Evolutionary conservation across 2,113 vertebrate species (phyloP).

Genomic region (Archocentrus centrarchus): DNA sequence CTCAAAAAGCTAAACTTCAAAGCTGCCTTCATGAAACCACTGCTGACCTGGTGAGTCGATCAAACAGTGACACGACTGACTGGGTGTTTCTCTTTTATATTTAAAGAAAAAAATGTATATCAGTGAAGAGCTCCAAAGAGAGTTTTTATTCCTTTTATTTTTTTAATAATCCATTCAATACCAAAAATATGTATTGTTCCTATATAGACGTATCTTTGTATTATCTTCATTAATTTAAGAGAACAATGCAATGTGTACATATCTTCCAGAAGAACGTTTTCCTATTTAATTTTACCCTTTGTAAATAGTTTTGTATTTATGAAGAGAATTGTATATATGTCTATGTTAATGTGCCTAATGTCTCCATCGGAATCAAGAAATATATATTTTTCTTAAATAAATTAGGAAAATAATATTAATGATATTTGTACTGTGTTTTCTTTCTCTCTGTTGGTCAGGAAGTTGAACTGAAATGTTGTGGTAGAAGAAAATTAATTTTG

Average conservation of each 20-base stretch:
- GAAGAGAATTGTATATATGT: constrained; percentile 82
- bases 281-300: constrained; percentile 79
- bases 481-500: not conserved
- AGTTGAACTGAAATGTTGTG: not conserved
- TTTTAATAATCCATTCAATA: constrained; percentile 60
- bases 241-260: constrained; percentile 81
- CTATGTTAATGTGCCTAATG: constrained; percentile 65
- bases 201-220: constrained; percentile 51
- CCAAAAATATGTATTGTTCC: constrained; percentile 74
- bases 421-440: not conserved
- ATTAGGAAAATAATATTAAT: constrained; percentile 58
- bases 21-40: not conserved
- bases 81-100: not conserved
- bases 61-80: not conserved
- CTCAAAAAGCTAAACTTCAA: constrained; percentile 8
- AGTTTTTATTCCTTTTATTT: not conserved
- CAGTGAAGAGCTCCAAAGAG: constrained; percentile 36
- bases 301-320: constrained; percentile 84
- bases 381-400: constrained; percentile 86
- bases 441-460: not conserved
- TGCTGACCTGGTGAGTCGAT: not conserved
- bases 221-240: constrained; percentile 78
- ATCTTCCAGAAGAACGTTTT: constrained; percentile 58
- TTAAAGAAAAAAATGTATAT: not conserved
- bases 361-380: constrained; percentile 71